phyloP scores from a whole-genome alignment of 2,888 invertebrate species.

The Phania funesta region DNA sequence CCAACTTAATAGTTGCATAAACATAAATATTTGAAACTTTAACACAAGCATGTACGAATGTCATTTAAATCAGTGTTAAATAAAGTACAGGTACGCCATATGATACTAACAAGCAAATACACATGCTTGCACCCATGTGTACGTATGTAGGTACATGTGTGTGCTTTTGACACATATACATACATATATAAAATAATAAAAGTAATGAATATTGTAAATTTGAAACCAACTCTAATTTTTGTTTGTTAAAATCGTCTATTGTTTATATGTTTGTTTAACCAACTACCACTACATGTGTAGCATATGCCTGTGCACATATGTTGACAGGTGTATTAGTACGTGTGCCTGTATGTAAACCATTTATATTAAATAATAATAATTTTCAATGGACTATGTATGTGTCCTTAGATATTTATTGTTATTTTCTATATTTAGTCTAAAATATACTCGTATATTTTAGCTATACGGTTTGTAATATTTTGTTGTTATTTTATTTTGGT shows the following conservation, averaged over 20 bases:
- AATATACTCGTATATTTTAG: no score
- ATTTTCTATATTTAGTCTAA: neutral
- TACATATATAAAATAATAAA: slow-evolving; percentile 29
- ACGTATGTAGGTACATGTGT: neutral
- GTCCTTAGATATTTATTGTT: slow-evolving; percentile 19
- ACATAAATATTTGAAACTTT: neutral
- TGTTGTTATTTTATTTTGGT: neutral
- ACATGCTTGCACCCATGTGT: neutral
- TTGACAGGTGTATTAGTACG: neutral
- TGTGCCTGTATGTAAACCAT: slow-evolving; percentile 44
- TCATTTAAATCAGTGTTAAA: neutral
- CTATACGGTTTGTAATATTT: neutral
- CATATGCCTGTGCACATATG: neutral
- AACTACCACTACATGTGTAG: slow-evolving; percentile 1
- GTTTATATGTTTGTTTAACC: neutral
- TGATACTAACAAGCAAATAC: neutral
- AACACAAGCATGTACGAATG: neutral
- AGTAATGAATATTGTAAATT: slow-evolving; percentile 45
- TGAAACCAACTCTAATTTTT: slow-evolving; percentile 48
- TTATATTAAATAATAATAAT: slow-evolving; percentile 77
- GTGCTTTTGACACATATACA: neutral
- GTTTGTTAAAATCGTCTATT: slow-evolving; percentile 14
- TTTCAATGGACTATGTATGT: slow-evolving; percentile 73
- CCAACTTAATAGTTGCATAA: slow-evolving; percentile 27
- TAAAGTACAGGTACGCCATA: neutral